Base-by-base conservation (phyloP, 2,888 invertebrate genomes). In the Frankliniella fusca region DNA sequence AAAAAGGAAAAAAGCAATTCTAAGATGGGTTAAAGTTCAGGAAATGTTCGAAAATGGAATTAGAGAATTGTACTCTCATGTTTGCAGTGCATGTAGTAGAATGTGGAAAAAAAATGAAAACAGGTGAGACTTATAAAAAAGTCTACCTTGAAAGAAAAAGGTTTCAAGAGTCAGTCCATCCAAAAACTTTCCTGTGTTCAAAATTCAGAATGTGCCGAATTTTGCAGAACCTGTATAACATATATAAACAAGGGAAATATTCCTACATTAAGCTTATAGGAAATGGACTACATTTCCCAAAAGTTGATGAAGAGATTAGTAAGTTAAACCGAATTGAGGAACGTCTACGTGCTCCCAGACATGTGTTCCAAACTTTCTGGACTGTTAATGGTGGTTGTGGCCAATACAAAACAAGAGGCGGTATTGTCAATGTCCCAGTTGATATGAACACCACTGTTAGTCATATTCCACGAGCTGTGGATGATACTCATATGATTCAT, bases 381-480 rank as follows among this genome's bases (percentile, higher is more conserved):
- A 82, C 82, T 7, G n/a, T 81, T 20, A 80, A 83, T 48, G 83
- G 84, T 2, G 81, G 83, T 38, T 82, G 81, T 81, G 82, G 83
- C 80, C 84, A 85, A 81, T 84, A 83, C 80, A 83, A 83, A 8
- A 82, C 84, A 65, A 83, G 83, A 82, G 84, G 85, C 50, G 83
- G 84, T 82, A 83, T 83, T 76, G 82, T 84, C 11, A 84, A 84
- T 82, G 81, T 85, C 15, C 84, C 84, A 54, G 83, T 85, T 0
- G 79, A 83, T 76, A 80, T 85, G 23, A 81, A 85, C 81, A 81
- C 84, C 81, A 83, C 83, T 82, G 82, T 84, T 15, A 81, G 82
- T 20, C 81, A 80, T 65, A 82, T 83, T 5, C 83, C 83, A 38
- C 48, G 83, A 80, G 76, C 81, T 54, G 49, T 83, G 79, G 80